Evolutionary conservation across 2,113 vertebrate species (phyloP).

Genomic region (Corythaeola cristata): DNA sequence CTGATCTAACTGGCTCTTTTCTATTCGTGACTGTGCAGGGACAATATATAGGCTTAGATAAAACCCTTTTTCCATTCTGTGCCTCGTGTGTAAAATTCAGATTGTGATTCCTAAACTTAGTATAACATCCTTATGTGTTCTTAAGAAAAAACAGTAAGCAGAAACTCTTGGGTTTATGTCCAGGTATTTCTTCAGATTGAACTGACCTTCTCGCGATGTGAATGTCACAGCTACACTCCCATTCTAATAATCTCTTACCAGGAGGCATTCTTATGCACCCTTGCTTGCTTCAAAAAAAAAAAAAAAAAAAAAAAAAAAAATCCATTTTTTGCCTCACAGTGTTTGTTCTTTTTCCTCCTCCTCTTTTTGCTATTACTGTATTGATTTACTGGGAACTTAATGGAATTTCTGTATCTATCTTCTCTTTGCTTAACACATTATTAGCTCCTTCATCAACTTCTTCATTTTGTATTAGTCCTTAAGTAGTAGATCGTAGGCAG

Average conservation of each 20-base stretch:
- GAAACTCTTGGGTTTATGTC: background rate
- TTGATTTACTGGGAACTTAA: background rate
- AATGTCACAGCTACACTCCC: background rate
- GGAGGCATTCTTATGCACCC: background rate
- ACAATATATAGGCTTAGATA: background rate
- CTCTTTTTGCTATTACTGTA: background rate
- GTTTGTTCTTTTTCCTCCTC: background rate
- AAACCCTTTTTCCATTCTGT: background rate
- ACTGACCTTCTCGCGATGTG: background rate
- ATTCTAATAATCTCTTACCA: background rate
- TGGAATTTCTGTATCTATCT: background rate
- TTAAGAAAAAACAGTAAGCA: background rate
- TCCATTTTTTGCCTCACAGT: background rate
- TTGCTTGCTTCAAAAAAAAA: background rate
- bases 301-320: background rate
- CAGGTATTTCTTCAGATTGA: slow-evolving; percentile 4
- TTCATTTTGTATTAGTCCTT: background rate
- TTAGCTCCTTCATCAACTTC: background rate
- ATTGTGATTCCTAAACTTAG: background rate
- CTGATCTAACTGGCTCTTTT: background rate
- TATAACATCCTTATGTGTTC: background rate
- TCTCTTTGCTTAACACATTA: slow-evolving; percentile 1
- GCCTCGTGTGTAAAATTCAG: background rate
- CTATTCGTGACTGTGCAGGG: background rate
- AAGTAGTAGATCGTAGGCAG: background rate